Conservation (phyloP, 2,797 vertebrate genomes). For the Takifugu rubripes region DNA sequence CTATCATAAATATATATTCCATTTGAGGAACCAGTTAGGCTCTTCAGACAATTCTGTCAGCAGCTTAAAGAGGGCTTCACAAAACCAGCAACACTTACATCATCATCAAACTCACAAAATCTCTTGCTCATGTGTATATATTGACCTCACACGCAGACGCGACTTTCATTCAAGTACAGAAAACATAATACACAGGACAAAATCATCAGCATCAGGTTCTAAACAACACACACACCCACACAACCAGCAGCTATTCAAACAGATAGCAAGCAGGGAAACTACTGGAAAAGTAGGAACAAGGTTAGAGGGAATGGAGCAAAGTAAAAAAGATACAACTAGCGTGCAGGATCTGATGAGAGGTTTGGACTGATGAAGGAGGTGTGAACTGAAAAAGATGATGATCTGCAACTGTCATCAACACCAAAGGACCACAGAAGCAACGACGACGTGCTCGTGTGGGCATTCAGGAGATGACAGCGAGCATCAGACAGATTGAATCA, state of each 20-base stretch:
- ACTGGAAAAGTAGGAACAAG: conserved; percentile 56
- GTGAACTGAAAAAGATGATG: conserved; percentile 38
- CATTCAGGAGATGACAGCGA: conserved; percentile 57
- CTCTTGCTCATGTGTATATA: conserved; percentile 3
- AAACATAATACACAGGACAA: conserved; percentile 21
- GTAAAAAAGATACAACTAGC: conserved; percentile 53
- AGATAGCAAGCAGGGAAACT: conserved; percentile 61
- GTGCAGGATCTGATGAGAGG: conserved; percentile 49
- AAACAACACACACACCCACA: conserved; percentile 10
- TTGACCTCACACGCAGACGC: conserved; percentile 5
- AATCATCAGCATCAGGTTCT: conserved; percentile 2
- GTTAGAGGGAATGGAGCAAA: conserved; percentile 59
- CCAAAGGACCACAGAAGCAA: conserved; percentile 41
- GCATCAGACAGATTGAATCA: conserved; percentile 34
- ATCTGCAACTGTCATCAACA: conserved; percentile 54
- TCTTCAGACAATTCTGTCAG: conserved; percentile 12
- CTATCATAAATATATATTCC: too few relatives aligned
- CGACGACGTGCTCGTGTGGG: conserved; percentile 19
- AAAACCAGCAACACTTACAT: conserved; percentile 23
- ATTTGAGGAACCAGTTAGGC: neutral
- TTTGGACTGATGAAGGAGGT: neutral
- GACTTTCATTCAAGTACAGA: conserved; percentile 1
- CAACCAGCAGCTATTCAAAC: conserved; percentile 39
- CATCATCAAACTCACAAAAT: conserved; percentile 17
- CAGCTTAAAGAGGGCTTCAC: conserved; percentile 27